Evolutionary conservation across 2,113 vertebrate genomes (phyloP).

Genomic region (Geothlypis trichas): DNA sequence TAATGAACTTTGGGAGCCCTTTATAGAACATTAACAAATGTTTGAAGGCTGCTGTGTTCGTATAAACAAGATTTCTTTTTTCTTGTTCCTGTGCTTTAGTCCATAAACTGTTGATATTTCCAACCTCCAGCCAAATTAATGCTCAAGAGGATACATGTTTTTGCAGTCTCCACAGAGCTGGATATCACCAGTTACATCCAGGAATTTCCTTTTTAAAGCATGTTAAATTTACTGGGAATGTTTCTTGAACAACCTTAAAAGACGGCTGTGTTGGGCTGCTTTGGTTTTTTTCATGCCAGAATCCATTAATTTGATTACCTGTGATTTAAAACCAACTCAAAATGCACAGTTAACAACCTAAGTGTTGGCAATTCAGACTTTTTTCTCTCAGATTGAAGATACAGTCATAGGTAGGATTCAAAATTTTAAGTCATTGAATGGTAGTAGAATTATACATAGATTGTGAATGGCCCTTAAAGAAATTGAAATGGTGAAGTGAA

Average conservation of each 20-base stretch:
- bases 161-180: neutral
- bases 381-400: neutral
- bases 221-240: neutral
- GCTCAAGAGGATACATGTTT: neutral
- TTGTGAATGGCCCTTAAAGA: neutral
- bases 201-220: neutral
- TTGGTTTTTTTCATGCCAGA: neutral
- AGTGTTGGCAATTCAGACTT: neutral
- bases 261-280: neutral
- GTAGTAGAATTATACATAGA: neutral
- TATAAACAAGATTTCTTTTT: neutral
- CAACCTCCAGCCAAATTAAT: neutral
- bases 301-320: neutral
- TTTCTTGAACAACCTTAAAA: neutral
- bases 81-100: neutral
- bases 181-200: neutral
- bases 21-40: neutral
- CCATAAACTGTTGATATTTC: slow-evolving; percentile 20
- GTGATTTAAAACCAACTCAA: neutral
- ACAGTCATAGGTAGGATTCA: neutral
- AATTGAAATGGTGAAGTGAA: neutral
- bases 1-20: neutral
- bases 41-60: neutral
- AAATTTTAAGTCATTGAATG: neutral
- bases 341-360: accelerated